Evolutionary conservation across 2,888 invertebrate genomes (phyloP).

Genomic region (Tipula helvola): DNA sequence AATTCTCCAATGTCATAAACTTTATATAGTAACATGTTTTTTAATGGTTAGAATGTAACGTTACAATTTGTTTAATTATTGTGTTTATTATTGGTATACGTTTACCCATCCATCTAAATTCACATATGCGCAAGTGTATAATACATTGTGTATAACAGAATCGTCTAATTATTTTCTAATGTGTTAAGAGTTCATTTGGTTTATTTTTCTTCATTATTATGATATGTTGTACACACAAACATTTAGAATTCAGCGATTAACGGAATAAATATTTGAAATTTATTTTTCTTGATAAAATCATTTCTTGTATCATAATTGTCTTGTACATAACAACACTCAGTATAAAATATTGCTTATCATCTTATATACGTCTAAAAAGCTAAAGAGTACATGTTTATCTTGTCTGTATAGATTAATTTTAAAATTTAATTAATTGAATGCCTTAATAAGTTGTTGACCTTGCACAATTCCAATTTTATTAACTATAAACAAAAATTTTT

Average conservation of each 20-base stretch:
- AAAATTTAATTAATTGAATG: neutral
- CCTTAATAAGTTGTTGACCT: neutral
- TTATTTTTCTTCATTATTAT: neutral
- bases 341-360: neutral
- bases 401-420: neutral
- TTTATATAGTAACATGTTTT: neutral
- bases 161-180: neutral
- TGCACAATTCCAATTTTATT: neutral
- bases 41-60: neutral
- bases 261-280: neutral
- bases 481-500: too few relatives aligned
- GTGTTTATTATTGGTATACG: too few relatives aligned
- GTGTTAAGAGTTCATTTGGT: neutral
- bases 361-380: neutral
- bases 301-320: too few relatives aligned
- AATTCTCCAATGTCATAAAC: too few relatives aligned
- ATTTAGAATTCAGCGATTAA: neutral
- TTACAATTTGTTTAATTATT: neutral
- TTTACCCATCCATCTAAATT: neutral
- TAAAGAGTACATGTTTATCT: neutral
- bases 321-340: neutral
- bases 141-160: neutral
- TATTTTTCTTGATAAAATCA: neutral
- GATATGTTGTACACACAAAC: neutral
- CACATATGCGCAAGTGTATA: neutral